These are phyloP conservation scores for Strongylocentrotus purpuratus DNA, from an alignment of 35 echinoderm and acorn worm species.

Conservation along the genomic window DNA sequence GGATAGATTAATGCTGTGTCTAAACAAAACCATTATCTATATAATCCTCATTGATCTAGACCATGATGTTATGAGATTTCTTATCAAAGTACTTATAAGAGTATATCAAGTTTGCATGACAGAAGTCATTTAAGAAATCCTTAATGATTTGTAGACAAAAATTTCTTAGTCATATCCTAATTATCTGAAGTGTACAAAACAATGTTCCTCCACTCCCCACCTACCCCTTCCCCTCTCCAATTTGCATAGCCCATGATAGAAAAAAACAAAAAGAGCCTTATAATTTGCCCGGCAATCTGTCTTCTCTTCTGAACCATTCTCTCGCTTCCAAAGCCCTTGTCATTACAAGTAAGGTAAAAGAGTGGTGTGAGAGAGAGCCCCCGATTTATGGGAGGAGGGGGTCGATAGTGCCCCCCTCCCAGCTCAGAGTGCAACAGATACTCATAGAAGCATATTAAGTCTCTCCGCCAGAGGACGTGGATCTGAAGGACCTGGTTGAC, in stretches of 20 bases:
- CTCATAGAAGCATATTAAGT: constrained; percentile 97
- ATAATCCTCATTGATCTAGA: no score
- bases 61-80: no score
- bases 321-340: neutral
- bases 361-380: constrained; percentile 14
- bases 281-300: neutral
- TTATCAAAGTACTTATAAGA: no score
- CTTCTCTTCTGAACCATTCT: neutral
- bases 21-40: no score
- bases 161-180: no score
- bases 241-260: neutral
- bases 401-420: constrained; percentile 46
- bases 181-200: neutral
- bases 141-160: no score
- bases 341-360: neutral
- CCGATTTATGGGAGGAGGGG: constrained; percentile 33
- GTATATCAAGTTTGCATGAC: no score
- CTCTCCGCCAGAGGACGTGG: constrained; percentile 95
- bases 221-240: neutral
- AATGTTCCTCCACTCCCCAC: neutral
- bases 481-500: constrained; percentile 63
- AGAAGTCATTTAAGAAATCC: no score
- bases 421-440: constrained; percentile 63
- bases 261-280: neutral
- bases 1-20: no score